Evolutionary conservation across 2,797 vertebrate genomes (phyloP).

Genomic region (Thunnus albacares): DNA sequence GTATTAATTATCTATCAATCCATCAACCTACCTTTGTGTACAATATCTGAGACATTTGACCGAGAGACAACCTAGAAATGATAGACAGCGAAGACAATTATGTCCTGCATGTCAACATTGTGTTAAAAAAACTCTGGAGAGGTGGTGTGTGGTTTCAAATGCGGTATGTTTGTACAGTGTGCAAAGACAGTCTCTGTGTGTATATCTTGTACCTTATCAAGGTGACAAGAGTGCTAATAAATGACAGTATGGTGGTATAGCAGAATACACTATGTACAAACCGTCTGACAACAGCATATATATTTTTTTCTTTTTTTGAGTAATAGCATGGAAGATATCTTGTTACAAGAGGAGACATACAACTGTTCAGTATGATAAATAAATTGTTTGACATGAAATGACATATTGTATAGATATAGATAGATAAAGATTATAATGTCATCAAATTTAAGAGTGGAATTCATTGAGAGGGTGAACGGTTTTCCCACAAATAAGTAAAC

Average conservation of each 20-base stretch:
- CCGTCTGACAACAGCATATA: background rate
- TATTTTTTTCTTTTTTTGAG: background rate
- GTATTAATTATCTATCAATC: background rate
- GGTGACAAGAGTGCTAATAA: conserved; percentile 10
- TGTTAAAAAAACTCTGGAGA: background rate
- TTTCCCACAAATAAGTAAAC: too few species aligned
- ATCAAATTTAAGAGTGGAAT: background rate
- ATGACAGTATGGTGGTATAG: background rate
- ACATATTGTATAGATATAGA: background rate
- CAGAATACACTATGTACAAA: conserved; percentile 1
- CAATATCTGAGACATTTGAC: background rate
- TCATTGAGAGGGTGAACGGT: too few species aligned
- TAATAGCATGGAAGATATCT: background rate
- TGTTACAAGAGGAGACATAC: background rate
- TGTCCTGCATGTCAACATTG: conserved; percentile 16
- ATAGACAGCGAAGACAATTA: conserved; percentile 13
- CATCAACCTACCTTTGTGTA: too few species aligned
- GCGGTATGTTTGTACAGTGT: background rate
- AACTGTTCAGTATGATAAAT: background rate
- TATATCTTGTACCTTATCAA: background rate
- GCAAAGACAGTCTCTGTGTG: conserved; percentile 8
- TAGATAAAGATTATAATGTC: background rate
- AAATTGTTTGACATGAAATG: background rate
- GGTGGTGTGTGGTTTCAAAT: too few species aligned
- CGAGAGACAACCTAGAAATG: background rate